Base-by-base conservation (phyloP, 2,113 vertebrate species). In the Pionites leucogaster region DNA sequence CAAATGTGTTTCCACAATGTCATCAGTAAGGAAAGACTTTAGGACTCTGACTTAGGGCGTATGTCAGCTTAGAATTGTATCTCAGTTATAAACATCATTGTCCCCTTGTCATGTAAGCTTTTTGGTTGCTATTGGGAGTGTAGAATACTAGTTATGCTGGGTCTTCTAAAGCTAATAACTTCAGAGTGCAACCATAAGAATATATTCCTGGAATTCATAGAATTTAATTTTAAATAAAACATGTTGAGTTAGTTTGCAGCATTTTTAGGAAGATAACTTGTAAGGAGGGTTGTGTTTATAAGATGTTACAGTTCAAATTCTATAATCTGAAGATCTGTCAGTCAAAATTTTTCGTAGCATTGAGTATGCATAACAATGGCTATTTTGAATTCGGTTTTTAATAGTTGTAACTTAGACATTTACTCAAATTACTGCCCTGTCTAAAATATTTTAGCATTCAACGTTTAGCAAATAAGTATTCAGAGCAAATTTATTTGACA, bases 201-300 rank as follows among this genome's bases (percentile, higher is more conserved):
- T 59, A 24, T 35, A 59, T 35, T 59, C 22, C 33, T 59, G 57
- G n/a, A 59, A 59, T 59, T 23, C 33, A 59, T 24, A n/a, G 33
- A 50, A 68, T 79, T 85, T 9, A 33, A 42, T 22, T 49, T 70
- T 60, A 78, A 72, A 44, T 72, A 15, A 93, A 70, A 68, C 13
- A 1, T 3, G 2, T 28, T 82, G 4, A 2, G 5, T n/a, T 52
- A 8, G 4, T 57, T 70, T 46, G n/a, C 57, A 75, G 14, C 7
- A 39, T 78, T 75, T 89, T 13, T 28, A 31, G 29, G 31, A 68
- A 47, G 12, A 14, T 24, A 59, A 82, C 2, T 41, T 60, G 16
- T 8, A 31, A 1, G 18, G 15, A 31, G 27, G 5, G 4, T 18
- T 76, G 55, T 78, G 25, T 18, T 70, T 76, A 5, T 37, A 25